Evolutionary conservation across 2,113 vertebrate species (phyloP), one percentile per base, ranked within the genome.

Genomic region (Nibea coibor): DNA sequence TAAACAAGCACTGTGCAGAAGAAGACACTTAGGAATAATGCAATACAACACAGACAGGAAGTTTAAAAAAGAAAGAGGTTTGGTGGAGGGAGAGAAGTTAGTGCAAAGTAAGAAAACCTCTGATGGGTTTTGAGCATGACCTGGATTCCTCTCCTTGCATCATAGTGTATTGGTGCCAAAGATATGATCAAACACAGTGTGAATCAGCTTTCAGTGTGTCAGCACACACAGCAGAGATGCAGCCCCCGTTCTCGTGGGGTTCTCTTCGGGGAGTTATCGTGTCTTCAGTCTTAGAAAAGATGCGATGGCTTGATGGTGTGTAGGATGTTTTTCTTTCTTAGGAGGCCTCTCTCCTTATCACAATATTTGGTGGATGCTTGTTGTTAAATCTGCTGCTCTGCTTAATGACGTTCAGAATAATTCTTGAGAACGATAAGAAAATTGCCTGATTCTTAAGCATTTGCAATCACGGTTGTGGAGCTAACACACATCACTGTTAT

Each of bases 91-190:
- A 81, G 80, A 64, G 73, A 65, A 58, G 76, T 78, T 51, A 80
- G 73, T 82, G 83, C 68, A 82, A 85, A 87, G 83, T 72, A 48
- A 62, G 57, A 85, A 81, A 81, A 62, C 79, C 86, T 87, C 78
- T 42, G 56, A 84, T 75, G 83, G 58, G 81, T 65, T 91, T 75
- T 84, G 72, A 85, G 79, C 59, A 3, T 90, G 89, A 91, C 93
- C 93, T 90, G 91, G 80, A 89, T 93, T 92, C 84, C 68, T 83
- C 83, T 87, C 61, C 67, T 81, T 91, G 85, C 83, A 82, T 83
- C 71, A 73, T 81, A 75, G 82, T 83, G 77, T 86, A 84, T 87
- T 69, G 76, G 72, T 75, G 85, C 74, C 48, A 50, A 78, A 89
- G 84, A 90, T 79, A 76, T 75, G 79, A 91, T 94, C 93, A 93